Base-by-base conservation (phyloP, 2,113 vertebrate genomes). In the Verasper variegatus region DNA sequence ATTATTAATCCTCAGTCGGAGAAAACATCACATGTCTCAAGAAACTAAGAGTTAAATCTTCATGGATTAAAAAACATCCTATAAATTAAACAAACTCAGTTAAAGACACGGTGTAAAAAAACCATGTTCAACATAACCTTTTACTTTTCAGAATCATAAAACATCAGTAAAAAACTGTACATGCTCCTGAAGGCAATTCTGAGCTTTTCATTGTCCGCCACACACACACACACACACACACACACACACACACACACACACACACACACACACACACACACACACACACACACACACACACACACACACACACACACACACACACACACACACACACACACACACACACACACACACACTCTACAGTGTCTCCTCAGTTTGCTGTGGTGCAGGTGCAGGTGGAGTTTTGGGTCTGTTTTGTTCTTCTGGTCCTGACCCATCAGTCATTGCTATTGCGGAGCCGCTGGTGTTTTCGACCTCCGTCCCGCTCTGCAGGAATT, bases 401-500 rank as follows among this genome's bases (percentile, higher is more conserved):
- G 90, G 85, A 3, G 86, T 85, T 76, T 71, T 89, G 8, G 85
- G 64, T 23, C 81, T 64, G 76, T 12, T 71, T 42, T 71, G 91
- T 21, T 92, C 87, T 23, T 91, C 89, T 7, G 55, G 7, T 21
- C 35, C 66, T 0, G 68, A 40, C 4, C 74, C 87, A 0, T 92
- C 89, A 3, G 71, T 11, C 0, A 26, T 77, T 3, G 76, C 73
- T 2, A 67, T 51, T 69, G 86, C 27, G 47, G 90, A 35, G 93
- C 92, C 63, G 83, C 3, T 2, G 83, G 23, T 9, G 92, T 90
- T 3, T 57, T 93, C 91, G 4, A 87, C 93, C 18, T 93, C 92
- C 0, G 68, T 62, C 20, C 91, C 87, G 65, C 94, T 97, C 93
- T 99, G 97, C 52, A 99, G 87, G 85, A 96, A 98, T 69, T 96